A percentile compares a stretch with the other conserved stretches of the same genome.
These are phyloP conservation scores for Phthorimaea operculella DNA, from an alignment of 1,140 invertebrate genomes.

Conservation along the genomic window DNA sequence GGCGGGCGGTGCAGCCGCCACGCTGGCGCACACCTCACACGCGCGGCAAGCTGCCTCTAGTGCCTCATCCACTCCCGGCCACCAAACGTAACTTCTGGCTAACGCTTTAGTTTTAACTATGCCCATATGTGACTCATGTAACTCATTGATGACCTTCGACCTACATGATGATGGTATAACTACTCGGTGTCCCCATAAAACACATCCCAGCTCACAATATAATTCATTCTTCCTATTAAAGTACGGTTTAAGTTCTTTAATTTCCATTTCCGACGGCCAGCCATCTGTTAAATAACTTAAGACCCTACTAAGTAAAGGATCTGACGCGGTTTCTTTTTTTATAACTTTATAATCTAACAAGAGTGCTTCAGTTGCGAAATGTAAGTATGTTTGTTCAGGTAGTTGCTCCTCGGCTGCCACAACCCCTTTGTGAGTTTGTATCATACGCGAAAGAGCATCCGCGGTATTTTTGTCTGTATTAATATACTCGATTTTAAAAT, in stretches of 20 bases:
- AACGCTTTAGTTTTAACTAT: constrained; percentile 27
- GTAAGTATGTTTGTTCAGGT: too few relatives aligned
- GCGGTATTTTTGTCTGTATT: too few relatives aligned
- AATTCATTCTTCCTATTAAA: constrained; percentile 18
- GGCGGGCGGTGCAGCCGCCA: neutral
- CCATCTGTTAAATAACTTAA: too few relatives aligned
- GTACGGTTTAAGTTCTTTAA: constrained; percentile 7
- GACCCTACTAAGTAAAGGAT: too few relatives aligned
- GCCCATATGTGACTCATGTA: constrained; percentile 42
- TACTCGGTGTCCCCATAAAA: constrained; percentile 27
- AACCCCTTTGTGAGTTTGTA: too few relatives aligned
- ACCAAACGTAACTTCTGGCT: constrained; percentile 47
- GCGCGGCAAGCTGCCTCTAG: constrained; percentile 28
- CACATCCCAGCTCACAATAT: constrained; percentile 19
- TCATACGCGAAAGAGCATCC: too few relatives aligned
- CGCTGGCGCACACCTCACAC: constrained; percentile 4
- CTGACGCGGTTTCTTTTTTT: too few relatives aligned
- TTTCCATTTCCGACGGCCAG: neutral
- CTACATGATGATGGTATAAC: constrained; percentile 24
- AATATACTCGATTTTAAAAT: too few relatives aligned
- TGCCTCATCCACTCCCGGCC: constrained; percentile 52
- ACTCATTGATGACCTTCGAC: constrained; percentile 16
- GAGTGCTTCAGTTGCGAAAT: too few relatives aligned
- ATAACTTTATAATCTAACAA: too few relatives aligned
- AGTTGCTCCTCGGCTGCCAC: too few relatives aligned